Conservation (phyloP, 2,797 vertebrate genomes). For the Sarcophilus harrisii region DNA sequence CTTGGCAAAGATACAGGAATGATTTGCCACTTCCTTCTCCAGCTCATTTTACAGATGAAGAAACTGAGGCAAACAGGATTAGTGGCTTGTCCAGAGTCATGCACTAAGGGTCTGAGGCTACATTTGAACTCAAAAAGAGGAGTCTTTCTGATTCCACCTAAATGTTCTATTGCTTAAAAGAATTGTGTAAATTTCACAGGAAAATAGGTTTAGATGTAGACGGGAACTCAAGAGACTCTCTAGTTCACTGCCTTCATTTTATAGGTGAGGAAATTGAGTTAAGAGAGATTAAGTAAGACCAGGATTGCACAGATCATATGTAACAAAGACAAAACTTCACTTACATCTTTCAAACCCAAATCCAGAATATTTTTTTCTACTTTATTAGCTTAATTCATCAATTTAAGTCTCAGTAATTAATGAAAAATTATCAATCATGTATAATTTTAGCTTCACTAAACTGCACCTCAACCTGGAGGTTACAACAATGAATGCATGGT, state of each 20-base stretch:
- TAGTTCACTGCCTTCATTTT: background rate
- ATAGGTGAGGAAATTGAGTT: background rate
- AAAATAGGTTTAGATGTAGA: background rate
- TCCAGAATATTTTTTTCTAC: background rate
- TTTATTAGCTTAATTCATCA: background rate
- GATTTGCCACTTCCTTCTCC: background rate
- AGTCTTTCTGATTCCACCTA: background rate
- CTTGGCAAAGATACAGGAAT: background rate
- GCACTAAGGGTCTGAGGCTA: background rate
- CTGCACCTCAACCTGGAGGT: background rate
- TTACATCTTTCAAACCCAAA: background rate
- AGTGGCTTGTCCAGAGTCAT: background rate
- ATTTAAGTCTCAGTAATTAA: background rate
- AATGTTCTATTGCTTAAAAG: background rate
- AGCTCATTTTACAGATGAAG: background rate
- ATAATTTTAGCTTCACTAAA: background rate
- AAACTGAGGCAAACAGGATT: background rate
- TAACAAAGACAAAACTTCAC: background rate
- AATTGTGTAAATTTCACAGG: background rate
- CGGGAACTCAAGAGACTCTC: background rate
- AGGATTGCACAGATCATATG: background rate
- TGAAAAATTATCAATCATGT: background rate
- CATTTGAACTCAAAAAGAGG: background rate
- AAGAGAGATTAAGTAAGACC: background rate
- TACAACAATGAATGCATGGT: background rate